These are phyloP conservation scores for Caenorhabditis macrosperma DNA, from an alignment of 2,888 invertebrate genomes.

Conservation along the genomic window DNA sequence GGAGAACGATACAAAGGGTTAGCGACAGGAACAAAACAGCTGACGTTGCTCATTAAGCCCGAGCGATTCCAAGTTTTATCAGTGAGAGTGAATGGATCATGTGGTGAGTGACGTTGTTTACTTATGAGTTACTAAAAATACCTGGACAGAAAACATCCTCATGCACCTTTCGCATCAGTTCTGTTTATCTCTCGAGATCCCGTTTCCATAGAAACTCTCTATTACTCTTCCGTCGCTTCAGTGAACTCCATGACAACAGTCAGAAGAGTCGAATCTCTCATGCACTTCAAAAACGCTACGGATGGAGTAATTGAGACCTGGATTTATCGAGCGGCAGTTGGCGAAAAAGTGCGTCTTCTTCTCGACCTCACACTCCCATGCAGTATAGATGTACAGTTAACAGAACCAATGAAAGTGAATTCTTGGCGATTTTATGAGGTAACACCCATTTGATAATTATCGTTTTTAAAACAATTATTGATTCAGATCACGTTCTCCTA, in stretches of 20 bases:
- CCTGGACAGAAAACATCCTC: not conserved
- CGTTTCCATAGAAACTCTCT: not conserved
- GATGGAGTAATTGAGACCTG: conserved; percentile 32
- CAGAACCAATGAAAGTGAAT: not conserved
- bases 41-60: conserved; percentile 7
- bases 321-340: conserved; percentile 15
- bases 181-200: not conserved
- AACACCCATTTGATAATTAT: too few relatives aligned
- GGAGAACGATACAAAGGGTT: conserved; percentile 18
- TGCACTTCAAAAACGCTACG: conserved; percentile 27
- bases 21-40: not conserved
- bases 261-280: conserved; percentile 13
- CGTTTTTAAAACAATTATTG: not conserved
- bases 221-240: not conserved
- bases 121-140: not conserved
- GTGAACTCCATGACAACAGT: conserved; percentile 35
- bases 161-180: not conserved
- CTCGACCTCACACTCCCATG: conserved; percentile 30
- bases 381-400: conserved; percentile 15
- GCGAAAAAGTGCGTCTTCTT: conserved; percentile 28
- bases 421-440: conserved; percentile 31
- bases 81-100: conserved; percentile 29
- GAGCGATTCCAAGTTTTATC: conserved; percentile 13
- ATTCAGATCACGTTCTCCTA: conserved; percentile 36
- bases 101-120: conserved; percentile 18